A percentile compares a stretch with the other conserved stretches of the same genome.
Conservation (phyloP, 2,797 vertebrate genomes). For the Platalea minor region DNA sequence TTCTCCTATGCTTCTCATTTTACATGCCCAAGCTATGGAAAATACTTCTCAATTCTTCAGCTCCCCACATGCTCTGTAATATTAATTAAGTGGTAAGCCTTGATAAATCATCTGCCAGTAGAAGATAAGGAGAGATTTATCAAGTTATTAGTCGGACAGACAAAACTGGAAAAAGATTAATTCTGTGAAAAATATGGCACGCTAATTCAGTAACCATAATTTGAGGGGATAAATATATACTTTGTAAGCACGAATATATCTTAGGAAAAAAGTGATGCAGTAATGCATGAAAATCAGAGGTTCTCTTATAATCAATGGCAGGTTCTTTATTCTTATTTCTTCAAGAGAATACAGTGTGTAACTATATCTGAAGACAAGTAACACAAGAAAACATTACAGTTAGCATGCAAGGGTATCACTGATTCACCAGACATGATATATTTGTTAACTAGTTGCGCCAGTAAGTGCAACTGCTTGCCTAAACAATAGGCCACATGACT, state of each 20-base stretch:
- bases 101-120: slow-evolving; percentile 45
- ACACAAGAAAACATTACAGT: slow-evolving; percentile 27
- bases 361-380: slow-evolving; percentile 38
- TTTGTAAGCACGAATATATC: not conserved
- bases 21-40: not conserved
- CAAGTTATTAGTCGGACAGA: slow-evolving; percentile 36
- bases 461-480: slow-evolving; percentile 24
- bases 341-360: slow-evolving; percentile 33
- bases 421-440: slow-evolving; percentile 40
- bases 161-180: not conserved
- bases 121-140: slow-evolving; percentile 49
- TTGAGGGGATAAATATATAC: slow-evolving; percentile 8
- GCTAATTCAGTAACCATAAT: slow-evolving; percentile 57
- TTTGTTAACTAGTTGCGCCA: slow-evolving; percentile 19
- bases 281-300: slow-evolving; percentile 46
- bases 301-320: slow-evolving; percentile 46
- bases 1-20: slow-evolving; percentile 35
- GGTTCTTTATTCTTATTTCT: slow-evolving; percentile 29
- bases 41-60: slow-evolving; percentile 21
- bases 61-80: not conserved
- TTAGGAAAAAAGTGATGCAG: slow-evolving; percentile 25
- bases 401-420: not conserved
- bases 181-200: slow-evolving; percentile 2
- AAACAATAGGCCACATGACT: not conserved
- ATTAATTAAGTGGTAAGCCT: slow-evolving; percentile 17